Percentiles rank a stretch among this genome's conserved stretches.
These are phyloP conservation scores for Orchesella flavescens DNA, from an alignment of 2,888 invertebrate species.

Conservation along the genomic window DNA sequence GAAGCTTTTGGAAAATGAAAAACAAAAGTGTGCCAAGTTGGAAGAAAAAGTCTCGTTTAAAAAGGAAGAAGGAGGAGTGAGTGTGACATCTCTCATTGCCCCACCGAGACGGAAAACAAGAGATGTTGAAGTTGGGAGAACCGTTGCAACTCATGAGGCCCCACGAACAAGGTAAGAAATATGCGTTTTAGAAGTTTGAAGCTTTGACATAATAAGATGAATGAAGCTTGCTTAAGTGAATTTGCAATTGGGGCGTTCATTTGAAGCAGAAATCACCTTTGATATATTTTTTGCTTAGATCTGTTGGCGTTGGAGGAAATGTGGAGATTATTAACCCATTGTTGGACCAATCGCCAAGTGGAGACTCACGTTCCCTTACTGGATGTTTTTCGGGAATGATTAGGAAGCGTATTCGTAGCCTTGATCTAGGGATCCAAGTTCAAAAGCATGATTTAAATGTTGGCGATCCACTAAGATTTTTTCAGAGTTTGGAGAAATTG, in stretches of 20 bases:
- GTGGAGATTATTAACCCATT: slow-evolving; percentile 11
- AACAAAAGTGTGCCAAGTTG: slow-evolving; percentile 68
- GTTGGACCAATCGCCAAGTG: slow-evolving; percentile 56
- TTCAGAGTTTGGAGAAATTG: slow-evolving; percentile 70
- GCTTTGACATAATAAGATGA: no score
- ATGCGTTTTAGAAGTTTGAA: no score
- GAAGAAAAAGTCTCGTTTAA: slow-evolving; percentile 43
- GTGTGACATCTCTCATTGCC: slow-evolving; percentile 49
- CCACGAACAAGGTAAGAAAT: slow-evolving; percentile 63
- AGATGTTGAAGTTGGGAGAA: slow-evolving; percentile 79
- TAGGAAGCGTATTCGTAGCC: slow-evolving; percentile 64
- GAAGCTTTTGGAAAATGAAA: slow-evolving; percentile 77
- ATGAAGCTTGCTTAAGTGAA: not conserved
- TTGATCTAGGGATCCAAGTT: slow-evolving; percentile 71
- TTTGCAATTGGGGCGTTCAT: no score
- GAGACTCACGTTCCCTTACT: slow-evolving; percentile 68
- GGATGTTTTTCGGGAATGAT: slow-evolving; percentile 68
- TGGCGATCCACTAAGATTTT: slow-evolving; percentile 47
- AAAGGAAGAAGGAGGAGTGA: slow-evolving; percentile 44
- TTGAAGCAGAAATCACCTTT: no score
- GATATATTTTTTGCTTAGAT: no score
- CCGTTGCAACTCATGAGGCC: slow-evolving; percentile 79
- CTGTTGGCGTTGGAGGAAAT: slow-evolving; percentile 68
- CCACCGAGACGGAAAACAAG: slow-evolving; percentile 74
- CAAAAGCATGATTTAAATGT: slow-evolving; percentile 67